These are phyloP conservation scores for Thripadectes ignobilis DNA, from an alignment of 2,797 vertebrate species.

Conservation along the genomic window DNA sequence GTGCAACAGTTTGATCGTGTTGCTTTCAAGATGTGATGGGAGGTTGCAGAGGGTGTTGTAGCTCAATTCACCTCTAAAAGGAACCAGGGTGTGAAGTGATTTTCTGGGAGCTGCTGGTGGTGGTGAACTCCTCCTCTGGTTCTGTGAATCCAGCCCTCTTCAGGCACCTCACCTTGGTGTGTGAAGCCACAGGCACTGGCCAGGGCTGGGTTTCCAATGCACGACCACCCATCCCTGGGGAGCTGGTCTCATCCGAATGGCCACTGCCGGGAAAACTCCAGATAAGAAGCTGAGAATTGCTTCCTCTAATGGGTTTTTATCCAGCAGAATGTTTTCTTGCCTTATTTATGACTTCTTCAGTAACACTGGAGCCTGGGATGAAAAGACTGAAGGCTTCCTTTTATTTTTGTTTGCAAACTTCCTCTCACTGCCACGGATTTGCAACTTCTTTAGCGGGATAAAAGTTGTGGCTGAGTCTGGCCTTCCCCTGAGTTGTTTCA, in stretches of 20 bases:
- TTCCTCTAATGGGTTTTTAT: constrained; percentile 1
- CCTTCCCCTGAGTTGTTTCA: constrained; percentile 68
- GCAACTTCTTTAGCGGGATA: constrained; percentile 36
- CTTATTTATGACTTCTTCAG: constrained; percentile 28
- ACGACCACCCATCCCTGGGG: fast-evolving
- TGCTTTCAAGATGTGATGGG: fast-evolving
- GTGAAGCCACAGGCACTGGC: fast-evolving
- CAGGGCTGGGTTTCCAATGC: not conserved
- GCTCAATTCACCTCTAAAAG: not conserved
- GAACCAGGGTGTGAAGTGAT: not conserved
- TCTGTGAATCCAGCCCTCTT: not conserved
- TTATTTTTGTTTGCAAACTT: not conserved
- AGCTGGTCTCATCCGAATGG: not conserved
- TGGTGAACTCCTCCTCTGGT: not conserved
- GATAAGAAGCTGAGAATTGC: not conserved
- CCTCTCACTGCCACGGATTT: not conserved
- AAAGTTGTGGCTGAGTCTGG: constrained; percentile 56
- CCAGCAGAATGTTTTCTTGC: not conserved
- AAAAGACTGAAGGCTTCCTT: not conserved
- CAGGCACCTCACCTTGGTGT: not conserved
- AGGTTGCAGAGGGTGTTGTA: not conserved
- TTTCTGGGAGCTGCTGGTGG: not conserved
- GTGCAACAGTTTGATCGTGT: fast-evolving
- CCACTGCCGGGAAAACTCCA: not conserved
- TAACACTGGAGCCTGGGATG: not conserved